A percentile compares a stretch with the other conserved stretches of the same genome.
Evolutionary conservation across 2,888 invertebrate species (phyloP).

Genomic region (Orchesella flavescens): DNA sequence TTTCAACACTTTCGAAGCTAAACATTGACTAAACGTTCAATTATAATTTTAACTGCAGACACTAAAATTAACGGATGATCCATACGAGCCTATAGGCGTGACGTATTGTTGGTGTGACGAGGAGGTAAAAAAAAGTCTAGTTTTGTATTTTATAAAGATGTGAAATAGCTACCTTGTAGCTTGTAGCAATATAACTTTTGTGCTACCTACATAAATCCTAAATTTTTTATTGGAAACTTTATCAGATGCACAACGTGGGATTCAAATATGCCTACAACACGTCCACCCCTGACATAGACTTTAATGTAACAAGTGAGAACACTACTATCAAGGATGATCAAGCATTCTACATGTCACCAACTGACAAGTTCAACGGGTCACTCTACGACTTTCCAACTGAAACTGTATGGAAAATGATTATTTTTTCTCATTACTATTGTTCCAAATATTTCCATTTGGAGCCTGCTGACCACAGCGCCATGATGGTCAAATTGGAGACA

Average conservation of each 20-base stretch:
- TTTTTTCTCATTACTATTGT: conserved; percentile 63
- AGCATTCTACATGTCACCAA: conserved; percentile 17
- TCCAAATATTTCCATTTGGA: conserved; percentile 53
- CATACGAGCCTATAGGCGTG: too few species aligned
- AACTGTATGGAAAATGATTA: conserved; percentile 67
- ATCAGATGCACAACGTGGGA: conserved; percentile 34
- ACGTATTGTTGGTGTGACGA: too few species aligned
- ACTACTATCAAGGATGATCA: conserved; percentile 16
- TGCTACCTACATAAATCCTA: too few species aligned
- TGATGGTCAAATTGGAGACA: conserved; percentile 61
- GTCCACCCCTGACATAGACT: background rate
- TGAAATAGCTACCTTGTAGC: too few species aligned
- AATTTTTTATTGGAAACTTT: background rate
- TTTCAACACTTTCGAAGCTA: too few species aligned
- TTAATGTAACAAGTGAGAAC: conserved; percentile 11
- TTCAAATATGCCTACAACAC: conserved; percentile 20
- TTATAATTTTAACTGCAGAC: too few species aligned
- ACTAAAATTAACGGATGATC: too few species aligned
- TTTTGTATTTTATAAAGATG: too few species aligned
- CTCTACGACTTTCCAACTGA: conserved; percentile 60
- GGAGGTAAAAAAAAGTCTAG: too few species aligned
- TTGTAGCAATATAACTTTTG: too few species aligned
- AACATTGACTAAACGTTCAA: too few species aligned
- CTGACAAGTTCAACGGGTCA: conserved; percentile 14
- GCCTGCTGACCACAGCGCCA: conserved; percentile 57